A percentile compares a stretch with the other conserved stretches of the same genome.
Evolutionary conservation across 1,140 invertebrate genomes (phyloP).

Genomic region (Drosophila pandora): DNA sequence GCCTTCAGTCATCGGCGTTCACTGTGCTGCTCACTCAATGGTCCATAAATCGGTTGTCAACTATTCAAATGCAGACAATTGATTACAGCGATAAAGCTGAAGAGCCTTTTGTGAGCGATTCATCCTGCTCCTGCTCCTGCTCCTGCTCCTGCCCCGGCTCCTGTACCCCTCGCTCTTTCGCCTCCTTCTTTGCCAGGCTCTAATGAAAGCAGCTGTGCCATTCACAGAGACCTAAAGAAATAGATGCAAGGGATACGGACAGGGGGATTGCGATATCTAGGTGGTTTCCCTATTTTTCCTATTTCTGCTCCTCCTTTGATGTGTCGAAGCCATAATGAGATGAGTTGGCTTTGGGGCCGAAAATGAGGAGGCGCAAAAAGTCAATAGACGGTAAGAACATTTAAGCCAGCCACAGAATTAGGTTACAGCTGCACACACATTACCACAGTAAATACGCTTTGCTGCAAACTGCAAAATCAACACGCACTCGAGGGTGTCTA

Average conservation of each 20-base stretch:
- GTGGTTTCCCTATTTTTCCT: slow-evolving; percentile 31
- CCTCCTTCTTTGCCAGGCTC: slow-evolving; percentile 31
- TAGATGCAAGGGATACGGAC: background rate
- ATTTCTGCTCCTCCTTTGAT: slow-evolving; percentile 35
- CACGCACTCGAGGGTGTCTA: slow-evolving; percentile 57
- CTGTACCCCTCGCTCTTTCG: background rate
- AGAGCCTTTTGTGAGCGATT: slow-evolving; percentile 72
- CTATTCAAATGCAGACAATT: slow-evolving; percentile 83
- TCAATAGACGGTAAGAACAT: slow-evolving; percentile 78
- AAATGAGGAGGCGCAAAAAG: slow-evolving; percentile 59
- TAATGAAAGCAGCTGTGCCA: slow-evolving; percentile 74
- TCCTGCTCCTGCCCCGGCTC: slow-evolving; percentile 5
- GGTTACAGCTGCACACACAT: slow-evolving; percentile 59
- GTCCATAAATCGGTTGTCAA: slow-evolving; percentile 82
- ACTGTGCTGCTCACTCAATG: slow-evolving; percentile 69
- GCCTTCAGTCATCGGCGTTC: slow-evolving; percentile 46
- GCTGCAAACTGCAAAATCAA: slow-evolving; percentile 60
- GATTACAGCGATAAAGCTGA: slow-evolving; percentile 81
- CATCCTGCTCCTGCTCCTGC: slow-evolving; percentile 15
- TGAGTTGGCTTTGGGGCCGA: slow-evolving; percentile 29
- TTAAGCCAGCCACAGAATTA: slow-evolving; percentile 70
- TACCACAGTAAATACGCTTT: slow-evolving; percentile 50
- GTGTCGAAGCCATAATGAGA: slow-evolving; percentile 48
- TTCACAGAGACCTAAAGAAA: slow-evolving; percentile 37
- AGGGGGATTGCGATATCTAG: slow-evolving; percentile 29